phyloP scores from a whole-genome alignment of 2,888 invertebrate genomes.

The Clistopyga incitator region DNA sequence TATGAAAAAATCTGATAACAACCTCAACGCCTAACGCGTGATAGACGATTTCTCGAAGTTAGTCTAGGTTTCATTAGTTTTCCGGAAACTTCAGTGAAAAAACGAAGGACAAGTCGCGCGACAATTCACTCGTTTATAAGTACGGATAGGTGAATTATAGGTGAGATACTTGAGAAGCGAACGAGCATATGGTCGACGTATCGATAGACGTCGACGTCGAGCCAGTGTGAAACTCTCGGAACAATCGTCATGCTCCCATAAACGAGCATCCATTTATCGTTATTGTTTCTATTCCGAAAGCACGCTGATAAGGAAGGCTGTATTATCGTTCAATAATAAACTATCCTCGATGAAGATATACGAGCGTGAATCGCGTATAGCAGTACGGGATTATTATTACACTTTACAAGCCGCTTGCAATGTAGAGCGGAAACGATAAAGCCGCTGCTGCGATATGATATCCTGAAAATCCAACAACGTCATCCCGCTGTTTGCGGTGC shows the following conservation, averaged over 20 bases:
- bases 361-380: constrained; percentile 11
- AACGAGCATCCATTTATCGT: constrained; percentile 15
- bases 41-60: background rate
- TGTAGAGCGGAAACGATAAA: constrained; percentile 61
- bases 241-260: constrained; percentile 42
- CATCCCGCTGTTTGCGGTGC: constrained; percentile 24
- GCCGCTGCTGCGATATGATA: constrained; percentile 42
- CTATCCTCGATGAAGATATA: constrained; percentile 27
- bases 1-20: constrained; percentile 15
- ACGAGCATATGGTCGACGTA: background rate
- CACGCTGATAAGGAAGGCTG: constrained; percentile 21
- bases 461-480: constrained; percentile 55
- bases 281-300: constrained; percentile 43
- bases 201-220: background rate
- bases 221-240: background rate
- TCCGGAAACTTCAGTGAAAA: constrained; percentile 35
- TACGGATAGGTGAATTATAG: background rate
- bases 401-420: constrained; percentile 21
- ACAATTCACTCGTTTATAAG: constrained; percentile 17
- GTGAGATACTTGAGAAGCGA: constrained; percentile 25
- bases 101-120: constrained; percentile 24
- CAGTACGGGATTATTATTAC: background rate
- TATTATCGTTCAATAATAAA: constrained; percentile 26
- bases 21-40: constrained; percentile 2
- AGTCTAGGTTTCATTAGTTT: constrained; percentile 25